Base-by-base conservation (phyloP, 1,140 invertebrate genomes). In the Leptinotarsa texana region DNA sequence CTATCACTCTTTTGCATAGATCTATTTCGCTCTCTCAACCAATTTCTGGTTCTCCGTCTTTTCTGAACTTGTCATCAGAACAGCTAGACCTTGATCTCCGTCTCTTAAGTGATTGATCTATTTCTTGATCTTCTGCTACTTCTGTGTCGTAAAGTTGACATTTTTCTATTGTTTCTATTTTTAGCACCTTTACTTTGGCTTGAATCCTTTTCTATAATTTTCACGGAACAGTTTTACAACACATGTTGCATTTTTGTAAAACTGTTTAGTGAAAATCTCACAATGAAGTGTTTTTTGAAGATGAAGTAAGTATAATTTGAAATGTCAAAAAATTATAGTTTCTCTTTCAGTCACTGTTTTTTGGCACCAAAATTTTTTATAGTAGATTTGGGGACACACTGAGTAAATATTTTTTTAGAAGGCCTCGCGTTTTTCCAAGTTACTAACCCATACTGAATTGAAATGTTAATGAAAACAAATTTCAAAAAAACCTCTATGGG, bases 201-300 rank as follows among this genome's bases (percentile, higher is more conserved):
- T 70, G 22, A 21, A 79, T 75, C 74, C 75, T 70, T 75, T 76
- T 70, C 75, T 76, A 76, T 66, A 17, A 69, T 27, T 69, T 79
- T 33, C n/a, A 89, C 5, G 6, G 0, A 33, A 33, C 27, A 33
- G 27, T 33, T 33, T 33, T 33, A 33, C 27, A 33, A 8, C 6
- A 33, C 27, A 0, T 87, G 95, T 94, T 13, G 95, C 94, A 21
- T 98, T 84, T 17, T 95, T 93, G 86, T 98, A 96, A 63, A 98
- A 87, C 79, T 95, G 93, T 63, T 93, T 91, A 33, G 1, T 33
- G 27, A 33, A 33, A 33, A 33, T 6, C 27, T 33, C 27, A 33
- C 27, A 33, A 33, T 33, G 27, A 33, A 33, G 6, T 33, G 6
- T 6, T 33, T 27, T 27, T 33, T 42, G 33, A 42, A 42, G 8